Base-by-base conservation (phyloP, 2,797 vertebrate species). In the Lateolabrax maculatus region DNA sequence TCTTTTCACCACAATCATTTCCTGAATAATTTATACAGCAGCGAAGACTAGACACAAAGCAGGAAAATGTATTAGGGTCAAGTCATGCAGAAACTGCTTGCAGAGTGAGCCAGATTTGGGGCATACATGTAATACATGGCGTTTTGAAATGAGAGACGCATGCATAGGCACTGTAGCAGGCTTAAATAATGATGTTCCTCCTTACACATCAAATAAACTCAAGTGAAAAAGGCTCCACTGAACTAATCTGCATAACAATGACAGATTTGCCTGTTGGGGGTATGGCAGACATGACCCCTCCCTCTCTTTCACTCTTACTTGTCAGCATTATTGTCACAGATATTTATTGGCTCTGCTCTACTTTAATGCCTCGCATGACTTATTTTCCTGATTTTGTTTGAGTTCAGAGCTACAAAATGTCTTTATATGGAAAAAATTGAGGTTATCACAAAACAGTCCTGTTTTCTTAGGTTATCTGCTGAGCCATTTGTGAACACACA, bases 61-160 rank as follows among this genome's bases (percentile, higher is more conserved):
- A 89, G 87, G 81, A 85, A 89, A 90, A 92, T 86, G 86, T 90
- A 94, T 93, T 90, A 85, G 83, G 90, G 90, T 93, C 91, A 93
- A 90, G 87, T 88, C 74, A 31, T 49, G 81, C 80, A 84, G 89
- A 93, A 90, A 85, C 37, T 66, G 81, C 77, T 77, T 4, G 57
- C 68, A 82, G 77, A 79, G 75, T 41, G 69, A 84, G 83, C 48
- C 75, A 84, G 71, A 92, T 92, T 90, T 89, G 74, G 91, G 86
- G 80, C 90, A 92, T 65, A 53, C 52, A 37, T 91, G 89, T 81
- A 79, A 70, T 64, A 77, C 67, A 75, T 83, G 62, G 48, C 43
- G 27, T 79, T 77, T 85, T 73, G 82, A 85, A 89, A 44, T 52
- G 61, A 85, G 77, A 69, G 83, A 65, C 16, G n/a, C 55, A 75